Base-by-base conservation (phyloP, 37 sponge, comb jelly and placozoan species). In the Geodia barretti region DNA sequence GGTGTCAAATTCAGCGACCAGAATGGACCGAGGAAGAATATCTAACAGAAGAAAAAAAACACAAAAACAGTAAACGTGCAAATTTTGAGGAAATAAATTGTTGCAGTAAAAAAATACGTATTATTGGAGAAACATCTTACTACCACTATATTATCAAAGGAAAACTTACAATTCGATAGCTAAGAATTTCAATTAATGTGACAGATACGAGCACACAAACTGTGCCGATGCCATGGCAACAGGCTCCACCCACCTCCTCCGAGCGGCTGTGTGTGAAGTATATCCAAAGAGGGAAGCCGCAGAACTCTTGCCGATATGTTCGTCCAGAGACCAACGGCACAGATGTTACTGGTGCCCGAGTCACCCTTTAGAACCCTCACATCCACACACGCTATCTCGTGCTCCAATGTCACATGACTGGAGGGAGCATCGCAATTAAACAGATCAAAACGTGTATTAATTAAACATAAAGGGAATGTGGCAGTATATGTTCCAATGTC, bases 381-480 rank as follows among this genome's bases (percentile, higher is more conserved):
- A 65, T 98, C 98, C 39, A 98, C 78, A 75, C 98, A 98, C 0
- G 98, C 86, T 31, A 98, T 90, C 78, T 98, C 96, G 75, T 95
- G 87, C 32, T 75, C 72, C 87, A 97, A 42, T 1, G 66, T 42
- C 8, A 40, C 62, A 41, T 92, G 70, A 39, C 88, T 87, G 79
- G 33, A 41, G 31, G 3, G 76, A 32, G n/a, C 3, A 63, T 3
- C 19, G 60, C 19, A 20, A 20, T 14, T 14, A 20, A 14, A 63
- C 25, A 63, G 28, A 29, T 29, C 28, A 4, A 59, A 59, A 21
- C 20, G 60, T 59, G 14, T 59, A 21, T 59, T 59, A 59, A n/a
- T n/a, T n/a, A n/a, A n/a, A n/a, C n/a, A n/a, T n/a, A n/a, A n/a
- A n/a, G 36, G 61, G 24, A 39, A 4, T 21, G 64, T 60, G 77